These are phyloP conservation scores for Ceyx cyanopectus DNA, from an alignment of 2,113 vertebrate genomes.

Conservation along the genomic window DNA sequence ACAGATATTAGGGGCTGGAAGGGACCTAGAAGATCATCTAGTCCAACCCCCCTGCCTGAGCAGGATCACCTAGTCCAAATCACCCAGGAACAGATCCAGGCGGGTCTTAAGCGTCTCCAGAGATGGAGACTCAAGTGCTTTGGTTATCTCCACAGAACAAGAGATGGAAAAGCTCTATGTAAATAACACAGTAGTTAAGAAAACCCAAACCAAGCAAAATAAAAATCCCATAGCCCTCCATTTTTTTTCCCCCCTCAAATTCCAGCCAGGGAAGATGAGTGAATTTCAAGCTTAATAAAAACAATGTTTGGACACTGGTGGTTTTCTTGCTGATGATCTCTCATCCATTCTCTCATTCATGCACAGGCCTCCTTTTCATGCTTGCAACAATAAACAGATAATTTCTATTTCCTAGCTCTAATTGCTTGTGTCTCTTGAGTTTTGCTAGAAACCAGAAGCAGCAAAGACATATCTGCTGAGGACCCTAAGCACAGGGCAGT, in stretches of 20 bases:
- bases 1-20: too few relatives aligned
- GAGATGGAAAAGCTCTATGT: background rate
- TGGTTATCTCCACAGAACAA: background rate
- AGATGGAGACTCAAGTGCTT: background rate
- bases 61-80: too few relatives aligned
- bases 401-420: background rate
- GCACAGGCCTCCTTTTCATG: background rate
- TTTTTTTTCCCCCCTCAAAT: background rate
- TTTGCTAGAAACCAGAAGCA: background rate
- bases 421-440: background rate
- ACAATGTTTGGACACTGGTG: background rate
- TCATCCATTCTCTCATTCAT: background rate
- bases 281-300: background rate
- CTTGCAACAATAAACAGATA: background rate
- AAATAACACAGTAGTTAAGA: background rate
- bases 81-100: too few relatives aligned
- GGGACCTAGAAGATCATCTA: too few relatives aligned
- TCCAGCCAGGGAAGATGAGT: background rate
- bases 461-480: background rate
- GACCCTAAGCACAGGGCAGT: background rate
- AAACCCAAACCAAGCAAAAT: background rate
- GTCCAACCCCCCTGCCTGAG: too few relatives aligned
- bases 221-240: background rate
- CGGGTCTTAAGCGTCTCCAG: too few relatives aligned
- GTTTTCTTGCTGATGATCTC: background rate